These are phyloP conservation scores for Rhinoptilus africanus DNA, from an alignment of 2,113 vertebrate genomes.

Conservation along the genomic window DNA sequence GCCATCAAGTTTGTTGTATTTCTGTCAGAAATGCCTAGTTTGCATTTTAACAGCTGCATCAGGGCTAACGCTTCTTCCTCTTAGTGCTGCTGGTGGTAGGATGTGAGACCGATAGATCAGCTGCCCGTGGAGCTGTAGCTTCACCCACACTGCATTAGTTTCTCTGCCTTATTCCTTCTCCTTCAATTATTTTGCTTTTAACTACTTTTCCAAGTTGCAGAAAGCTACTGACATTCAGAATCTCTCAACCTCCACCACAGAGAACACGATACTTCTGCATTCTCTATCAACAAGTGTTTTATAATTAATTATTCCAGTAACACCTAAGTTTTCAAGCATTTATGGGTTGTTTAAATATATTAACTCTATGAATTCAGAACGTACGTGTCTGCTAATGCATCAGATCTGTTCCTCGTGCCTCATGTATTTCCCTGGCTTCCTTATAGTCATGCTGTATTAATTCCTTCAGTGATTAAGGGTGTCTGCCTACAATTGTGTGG, in stretches of 20 bases:
- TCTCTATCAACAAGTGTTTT: neutral
- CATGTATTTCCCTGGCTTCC: neutral
- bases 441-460: neutral
- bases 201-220: neutral
- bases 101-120: neutral
- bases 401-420: neutral
- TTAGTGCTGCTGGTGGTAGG: neutral
- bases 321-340: neutral
- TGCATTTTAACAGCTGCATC: neutral
- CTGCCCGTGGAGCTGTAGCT: neutral
- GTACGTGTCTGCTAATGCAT: neutral
- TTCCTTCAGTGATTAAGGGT: neutral
- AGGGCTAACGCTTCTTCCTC: neutral
- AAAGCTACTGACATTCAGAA: neutral
- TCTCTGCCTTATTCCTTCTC: neutral
- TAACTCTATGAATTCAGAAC: neutral
- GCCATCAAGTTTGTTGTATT: neutral
- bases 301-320: neutral
- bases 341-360: neutral
- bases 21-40: neutral
- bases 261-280: neutral
- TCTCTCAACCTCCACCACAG: neutral
- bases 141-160: neutral
- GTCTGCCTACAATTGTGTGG: neutral
- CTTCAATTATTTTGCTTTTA: neutral